A percentile compares a stretch with the other conserved stretches of the same genome.
Evolutionary conservation across 2,888 invertebrate genomes (phyloP).

Genomic region (Drosophila quinaria): DNA sequence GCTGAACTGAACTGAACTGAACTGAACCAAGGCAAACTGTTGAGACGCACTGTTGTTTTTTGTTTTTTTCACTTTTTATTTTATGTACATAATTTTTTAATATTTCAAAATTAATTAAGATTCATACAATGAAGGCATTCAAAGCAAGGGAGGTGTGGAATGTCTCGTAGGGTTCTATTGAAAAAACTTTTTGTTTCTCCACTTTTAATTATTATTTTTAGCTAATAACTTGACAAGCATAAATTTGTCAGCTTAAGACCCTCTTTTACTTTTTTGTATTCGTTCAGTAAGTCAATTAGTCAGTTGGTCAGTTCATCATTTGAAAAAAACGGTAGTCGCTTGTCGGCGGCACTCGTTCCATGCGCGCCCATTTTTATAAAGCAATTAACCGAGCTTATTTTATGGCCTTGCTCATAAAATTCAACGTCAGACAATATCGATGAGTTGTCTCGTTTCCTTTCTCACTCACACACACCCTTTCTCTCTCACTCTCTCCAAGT

Average conservation of each 20-base stretch:
- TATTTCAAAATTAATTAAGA: slow-evolving; percentile 74
- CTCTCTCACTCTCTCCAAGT: neutral
- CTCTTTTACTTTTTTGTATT: neutral
- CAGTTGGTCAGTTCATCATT: slow-evolving; percentile 39
- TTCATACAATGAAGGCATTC: slow-evolving; percentile 48
- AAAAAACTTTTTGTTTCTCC: slow-evolving; percentile 28
- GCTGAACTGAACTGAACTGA: slow-evolving; percentile 3
- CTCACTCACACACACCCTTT: neutral
- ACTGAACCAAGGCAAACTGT: slow-evolving; percentile 16
- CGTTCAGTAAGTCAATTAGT: slow-evolving; percentile 33
- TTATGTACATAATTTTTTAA: slow-evolving; percentile 34
- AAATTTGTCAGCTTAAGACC: slow-evolving; percentile 42
- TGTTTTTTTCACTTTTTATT: too few species aligned
- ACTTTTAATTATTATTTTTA: slow-evolving; percentile 3
- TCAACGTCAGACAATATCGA: slow-evolving; percentile 55
- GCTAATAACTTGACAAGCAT: slow-evolving; percentile 41
- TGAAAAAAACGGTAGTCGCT: slow-evolving; percentile 50
- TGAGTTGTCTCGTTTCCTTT: slow-evolving; percentile 23
- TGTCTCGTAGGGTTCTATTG: slow-evolving; percentile 29
- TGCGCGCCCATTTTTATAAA: slow-evolving; percentile 71
- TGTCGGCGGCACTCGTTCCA: slow-evolving; percentile 25
- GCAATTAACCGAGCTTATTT: slow-evolving; percentile 71
- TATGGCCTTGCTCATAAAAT: slow-evolving; percentile 68
- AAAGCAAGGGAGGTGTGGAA: neutral
- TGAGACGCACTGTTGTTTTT: slow-evolving; percentile 4